Evolutionary conservation across 2,797 vertebrate genomes (phyloP).

Genomic region (Pyrocephalus nanus): DNA sequence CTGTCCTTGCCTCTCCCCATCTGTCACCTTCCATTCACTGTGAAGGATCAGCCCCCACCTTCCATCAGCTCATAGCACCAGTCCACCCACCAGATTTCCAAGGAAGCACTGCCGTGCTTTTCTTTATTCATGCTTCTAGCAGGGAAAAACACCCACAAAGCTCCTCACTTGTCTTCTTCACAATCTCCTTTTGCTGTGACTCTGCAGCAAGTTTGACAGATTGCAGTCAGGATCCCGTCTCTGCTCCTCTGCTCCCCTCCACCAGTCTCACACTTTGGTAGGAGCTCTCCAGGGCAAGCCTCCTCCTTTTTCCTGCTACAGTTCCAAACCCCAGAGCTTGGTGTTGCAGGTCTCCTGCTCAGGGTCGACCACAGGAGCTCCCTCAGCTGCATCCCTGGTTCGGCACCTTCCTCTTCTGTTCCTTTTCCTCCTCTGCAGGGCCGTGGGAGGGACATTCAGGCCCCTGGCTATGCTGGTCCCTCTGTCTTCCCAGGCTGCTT

Average conservation of each 20-base stretch:
- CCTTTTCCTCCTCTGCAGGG: not conserved
- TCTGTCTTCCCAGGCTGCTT: not conserved
- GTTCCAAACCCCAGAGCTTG: not conserved
- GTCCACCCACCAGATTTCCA: conserved; percentile 57
- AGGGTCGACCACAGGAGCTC: not conserved
- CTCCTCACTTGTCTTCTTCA: not conserved
- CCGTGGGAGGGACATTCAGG: not conserved
- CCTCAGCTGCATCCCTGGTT: not conserved
- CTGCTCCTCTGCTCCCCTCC: not conserved
- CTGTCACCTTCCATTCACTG: conserved; percentile 52
- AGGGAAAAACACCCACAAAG: not conserved
- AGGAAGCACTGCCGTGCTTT: not conserved
- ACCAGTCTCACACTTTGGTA: not conserved
- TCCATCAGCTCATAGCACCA: conserved; percentile 30
- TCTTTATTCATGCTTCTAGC: conserved; percentile 19
- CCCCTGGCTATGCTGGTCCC: not conserved
- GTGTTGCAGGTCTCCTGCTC: not conserved
- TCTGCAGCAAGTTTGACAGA: not conserved
- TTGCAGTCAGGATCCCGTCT: not conserved
- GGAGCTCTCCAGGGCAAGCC: not conserved
- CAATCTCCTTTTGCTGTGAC: not conserved
- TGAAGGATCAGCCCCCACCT: conserved; percentile 29
- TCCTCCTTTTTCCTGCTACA: not conserved
- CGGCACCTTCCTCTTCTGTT: not conserved
- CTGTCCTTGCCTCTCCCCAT: conserved; percentile 49